Percentiles rank a stretch among this genome's conserved stretches.
phyloP scores from a whole-genome alignment of 2,113 vertebrate genomes.

The Leucopsar rothschildi region DNA sequence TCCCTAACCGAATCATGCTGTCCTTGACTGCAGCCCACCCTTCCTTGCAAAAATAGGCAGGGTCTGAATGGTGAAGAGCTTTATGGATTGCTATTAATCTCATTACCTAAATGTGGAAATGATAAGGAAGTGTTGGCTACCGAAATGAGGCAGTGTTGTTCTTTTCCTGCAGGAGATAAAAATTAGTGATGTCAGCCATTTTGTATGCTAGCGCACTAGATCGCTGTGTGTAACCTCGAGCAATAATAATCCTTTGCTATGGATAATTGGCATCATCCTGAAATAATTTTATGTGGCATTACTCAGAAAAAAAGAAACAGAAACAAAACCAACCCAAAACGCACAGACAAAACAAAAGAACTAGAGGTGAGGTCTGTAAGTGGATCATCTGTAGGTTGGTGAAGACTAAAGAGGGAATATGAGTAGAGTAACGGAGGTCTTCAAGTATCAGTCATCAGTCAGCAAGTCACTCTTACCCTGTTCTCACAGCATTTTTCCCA shows the following conservation, averaged over 20 bases:
- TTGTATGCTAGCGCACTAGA: background rate
- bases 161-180: background rate
- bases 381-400: background rate
- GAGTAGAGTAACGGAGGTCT: background rate
- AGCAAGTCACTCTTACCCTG: background rate
- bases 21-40: fast-evolving
- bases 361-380: background rate
- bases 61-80: background rate
- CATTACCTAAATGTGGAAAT: background rate
- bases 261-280: background rate
- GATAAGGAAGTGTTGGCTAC: background rate
- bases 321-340: background rate
- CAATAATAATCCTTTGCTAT: background rate
- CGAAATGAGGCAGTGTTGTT: background rate
- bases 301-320: background rate
- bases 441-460: background rate
- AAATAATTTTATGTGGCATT: background rate
- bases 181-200: background rate
- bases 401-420: background rate
- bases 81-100: background rate
- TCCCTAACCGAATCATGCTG: fast-evolving
- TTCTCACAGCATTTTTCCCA: background rate
- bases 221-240: fast-evolving
- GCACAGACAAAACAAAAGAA: background rate
- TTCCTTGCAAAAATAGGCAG: fast-evolving